Evolutionary conservation across 2,797 vertebrate species (phyloP), one percentile per base, ranked within the genome.

Genomic region (Scleropages formosus): DNA sequence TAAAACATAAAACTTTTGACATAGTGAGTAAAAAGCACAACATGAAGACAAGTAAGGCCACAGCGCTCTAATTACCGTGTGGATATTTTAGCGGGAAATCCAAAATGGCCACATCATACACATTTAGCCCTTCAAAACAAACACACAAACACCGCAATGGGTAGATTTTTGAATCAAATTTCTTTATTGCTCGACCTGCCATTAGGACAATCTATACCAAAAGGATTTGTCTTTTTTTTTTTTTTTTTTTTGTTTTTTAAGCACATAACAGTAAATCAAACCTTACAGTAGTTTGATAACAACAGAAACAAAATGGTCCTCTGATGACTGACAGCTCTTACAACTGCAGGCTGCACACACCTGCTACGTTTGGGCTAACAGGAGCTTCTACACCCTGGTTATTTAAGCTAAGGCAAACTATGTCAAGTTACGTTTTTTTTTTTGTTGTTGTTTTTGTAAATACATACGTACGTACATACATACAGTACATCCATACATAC

Each of bases 131-230:
- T 39, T 39, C n/a, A n/a, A n/a, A n/a, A n/a, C n/a, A 63, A 51
- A 63, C 22, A 63, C 7, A 58, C 58, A 76, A 31, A 53, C 63
- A 39, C 12, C 46, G 78, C 13, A 63, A 24, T 51, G 0, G 15
- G 63, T 20, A 82, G 24, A 78, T 74, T 77, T 79, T 81, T 72
- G 18, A 0, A 51, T 73, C 80, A 80, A 82, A 85, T 79, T 83
- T 88, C 92, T 80, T 93, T 93, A 93, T 93, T 93, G 91, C 94
- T 96, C 95, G 94, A 96, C 94, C 95, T 96, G 95, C 94, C 91
- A 90, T 95, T 95, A 94, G 93, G 94, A 96, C 94, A 95, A 95
- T 95, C 94, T 95, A 94, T 93, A 97, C 95, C 95, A 96, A 96
- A 96, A 95, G 88, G 90, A 96, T 94, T 88, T 90, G 88, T n/a